Evolutionary conservation across 2,888 invertebrate genomes (phyloP).

Genomic region (Heliconius cydno): DNA sequence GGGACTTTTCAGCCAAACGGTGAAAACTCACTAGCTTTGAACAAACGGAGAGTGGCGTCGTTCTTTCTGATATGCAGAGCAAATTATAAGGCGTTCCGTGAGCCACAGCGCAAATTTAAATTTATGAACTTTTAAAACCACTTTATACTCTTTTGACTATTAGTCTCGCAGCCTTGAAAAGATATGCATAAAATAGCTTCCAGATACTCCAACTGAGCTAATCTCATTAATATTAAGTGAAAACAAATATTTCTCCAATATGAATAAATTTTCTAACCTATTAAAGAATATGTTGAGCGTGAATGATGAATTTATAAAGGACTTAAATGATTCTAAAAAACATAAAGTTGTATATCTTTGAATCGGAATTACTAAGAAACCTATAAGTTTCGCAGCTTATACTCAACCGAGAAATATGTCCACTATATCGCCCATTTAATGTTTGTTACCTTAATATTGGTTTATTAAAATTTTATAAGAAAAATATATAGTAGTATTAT

Average conservation of each 20-base stretch:
- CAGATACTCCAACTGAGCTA: slow-evolving; percentile 21
- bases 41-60: slow-evolving; percentile 57
- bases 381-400: background rate
- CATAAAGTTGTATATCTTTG: too few relatives aligned
- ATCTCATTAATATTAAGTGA: slow-evolving; percentile 25
- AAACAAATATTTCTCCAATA: slow-evolving; percentile 15
- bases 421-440: background rate
- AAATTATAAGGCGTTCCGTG: slow-evolving; percentile 64
- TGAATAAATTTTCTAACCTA: background rate
- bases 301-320: slow-evolving; percentile 1
- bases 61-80: slow-evolving; percentile 64
- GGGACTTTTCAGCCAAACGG: slow-evolving; percentile 67
- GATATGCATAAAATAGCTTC: slow-evolving; percentile 28
- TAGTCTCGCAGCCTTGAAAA: slow-evolving; percentile 50
- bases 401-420: background rate
- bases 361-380: background rate
- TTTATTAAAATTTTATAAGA: background rate
- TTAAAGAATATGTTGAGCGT: background rate
- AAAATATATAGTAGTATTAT: background rate
- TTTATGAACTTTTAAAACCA: slow-evolving; percentile 67
- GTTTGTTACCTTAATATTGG: background rate
- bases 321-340: background rate
- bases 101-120: slow-evolving; percentile 62
- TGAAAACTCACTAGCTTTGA: slow-evolving; percentile 62
- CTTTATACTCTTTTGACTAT: slow-evolving; percentile 57